These are phyloP conservation scores for Aptenodytes patagonicus DNA, from an alignment of 2,113 vertebrate genomes.

Conservation along the genomic window DNA sequence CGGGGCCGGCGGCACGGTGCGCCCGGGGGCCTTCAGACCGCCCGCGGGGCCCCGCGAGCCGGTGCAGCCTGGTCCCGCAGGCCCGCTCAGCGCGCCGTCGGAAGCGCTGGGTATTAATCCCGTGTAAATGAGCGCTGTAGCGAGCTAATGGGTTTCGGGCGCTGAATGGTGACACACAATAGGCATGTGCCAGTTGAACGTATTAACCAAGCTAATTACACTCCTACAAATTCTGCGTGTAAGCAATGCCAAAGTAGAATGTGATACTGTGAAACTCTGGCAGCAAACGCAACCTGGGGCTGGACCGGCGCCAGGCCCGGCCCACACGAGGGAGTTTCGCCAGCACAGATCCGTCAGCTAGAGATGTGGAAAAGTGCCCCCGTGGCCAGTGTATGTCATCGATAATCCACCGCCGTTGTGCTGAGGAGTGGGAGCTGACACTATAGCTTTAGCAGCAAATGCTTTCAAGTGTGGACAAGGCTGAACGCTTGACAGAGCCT, in stretches of 20 bases:
- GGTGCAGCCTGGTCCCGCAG: not conserved
- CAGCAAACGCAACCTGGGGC: not conserved
- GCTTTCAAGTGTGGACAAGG: not conserved
- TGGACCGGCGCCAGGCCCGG: not conserved
- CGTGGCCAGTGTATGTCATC: fast-evolving
- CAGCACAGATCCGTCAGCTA: not conserved
- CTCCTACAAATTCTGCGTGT: not conserved
- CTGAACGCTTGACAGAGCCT: not conserved
- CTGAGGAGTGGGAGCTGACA: not conserved
- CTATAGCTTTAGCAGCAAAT: not conserved
- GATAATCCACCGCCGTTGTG: fast-evolving
- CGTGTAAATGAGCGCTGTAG: not conserved
- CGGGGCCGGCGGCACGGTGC: not conserved
- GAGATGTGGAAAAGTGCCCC: not conserved
- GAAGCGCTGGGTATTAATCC: not conserved
- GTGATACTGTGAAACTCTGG: not conserved
- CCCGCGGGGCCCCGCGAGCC: not conserved
- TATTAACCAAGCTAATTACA: not conserved
- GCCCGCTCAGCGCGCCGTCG: too few relatives aligned
- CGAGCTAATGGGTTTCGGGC: not conserved
- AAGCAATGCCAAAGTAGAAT: not conserved
- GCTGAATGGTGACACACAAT: not conserved
- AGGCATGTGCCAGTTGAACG: not conserved
- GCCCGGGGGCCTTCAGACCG: too few relatives aligned
- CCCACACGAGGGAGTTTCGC: not conserved